Conservation (phyloP, 1,140 invertebrate species). For the Plutomurus gul region DNA sequence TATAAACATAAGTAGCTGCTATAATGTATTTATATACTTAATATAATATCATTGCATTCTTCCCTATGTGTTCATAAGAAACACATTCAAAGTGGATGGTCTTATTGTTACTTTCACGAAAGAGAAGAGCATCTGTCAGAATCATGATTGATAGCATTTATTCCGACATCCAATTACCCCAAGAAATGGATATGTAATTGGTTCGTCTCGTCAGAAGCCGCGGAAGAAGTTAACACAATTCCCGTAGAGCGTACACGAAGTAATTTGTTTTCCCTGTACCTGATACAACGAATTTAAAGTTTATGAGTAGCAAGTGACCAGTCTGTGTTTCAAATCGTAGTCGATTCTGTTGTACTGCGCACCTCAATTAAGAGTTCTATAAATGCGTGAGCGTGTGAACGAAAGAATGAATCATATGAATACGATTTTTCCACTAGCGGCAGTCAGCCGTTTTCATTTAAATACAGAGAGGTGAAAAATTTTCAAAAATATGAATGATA, state of each 20-base stretch:
- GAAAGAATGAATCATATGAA: conserved; percentile 1
- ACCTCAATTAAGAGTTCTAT: conserved; percentile 17
- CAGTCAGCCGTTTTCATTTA: not conserved
- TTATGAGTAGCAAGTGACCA: not conserved
- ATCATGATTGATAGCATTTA: conserved; percentile 20
- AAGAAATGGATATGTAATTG: conserved; percentile 28
- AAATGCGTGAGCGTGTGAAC: not conserved
- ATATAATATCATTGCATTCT: no score
- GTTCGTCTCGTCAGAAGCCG: conserved; percentile 14
- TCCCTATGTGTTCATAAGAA: no score
- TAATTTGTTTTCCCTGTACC: not conserved
- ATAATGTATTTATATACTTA: no score
- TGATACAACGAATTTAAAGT: not conserved
- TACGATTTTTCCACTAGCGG: not conserved
- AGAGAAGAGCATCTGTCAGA: conserved; percentile 9
- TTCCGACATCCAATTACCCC: conserved; percentile 22
- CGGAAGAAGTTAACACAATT: not conserved
- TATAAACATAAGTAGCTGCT: no score
- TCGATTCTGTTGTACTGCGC: not conserved
- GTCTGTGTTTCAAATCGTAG: not conserved
- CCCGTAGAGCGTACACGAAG: not conserved
- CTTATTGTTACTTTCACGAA: no score
- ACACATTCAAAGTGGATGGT: no score
- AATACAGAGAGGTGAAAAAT: not conserved
- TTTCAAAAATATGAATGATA: not conserved